Base-by-base conservation (phyloP, 30 jellyfish, hydroid and myxozoan genomes). In the Aurelia sp. region DNA sequence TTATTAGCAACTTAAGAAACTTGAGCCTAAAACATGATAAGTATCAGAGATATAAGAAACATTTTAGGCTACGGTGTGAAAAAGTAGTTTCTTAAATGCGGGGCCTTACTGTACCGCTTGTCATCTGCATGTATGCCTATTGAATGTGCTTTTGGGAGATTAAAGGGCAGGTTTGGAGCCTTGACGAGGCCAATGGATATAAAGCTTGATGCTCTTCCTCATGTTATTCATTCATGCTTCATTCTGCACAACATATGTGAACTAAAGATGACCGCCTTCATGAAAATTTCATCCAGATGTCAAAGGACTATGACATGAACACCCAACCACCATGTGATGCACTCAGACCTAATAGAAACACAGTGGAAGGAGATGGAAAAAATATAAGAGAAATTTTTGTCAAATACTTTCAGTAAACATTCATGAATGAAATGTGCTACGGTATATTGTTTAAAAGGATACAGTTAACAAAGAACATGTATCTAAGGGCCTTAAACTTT, bases 121-220 rank as follows among this genome's bases (percentile, higher is more conserved):
- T 40, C 51, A 5, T 40, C 51, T 40, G 51, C 51, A 40, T 7
- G 6, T 40, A 40, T 40, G 51, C 51, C 51, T 4, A 40, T 40
- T 4, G 51, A 40, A 40, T 40, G 51, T 40, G 51, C 51, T 8
- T 40, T 40, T 40, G 51, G 51, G 11, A 5, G 82, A 33, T 71
- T 74, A 23, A 74, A 78, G 62, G 89, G 80, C 6, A 52, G 89
- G 21, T 62, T 78, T 64, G 62, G 69, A 4, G 47, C 53, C 16
- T 65, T 78, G 61, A 62, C 81, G 57, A 51, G 89, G 70, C 80
- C 78, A 15, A 23, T 78, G 80, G 89, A 78, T 59, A 20, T 78
- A 18, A 78, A 78, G n/a, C 21, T 78, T 23, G 68, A 59, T n/a
- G 62, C 31, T 20, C 17, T 78, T 17, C 89, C 89, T 18, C 13